phyloP scores from a whole-genome alignment of 2,797 vertebrate genomes.

The Malurus leucopterus region DNA sequence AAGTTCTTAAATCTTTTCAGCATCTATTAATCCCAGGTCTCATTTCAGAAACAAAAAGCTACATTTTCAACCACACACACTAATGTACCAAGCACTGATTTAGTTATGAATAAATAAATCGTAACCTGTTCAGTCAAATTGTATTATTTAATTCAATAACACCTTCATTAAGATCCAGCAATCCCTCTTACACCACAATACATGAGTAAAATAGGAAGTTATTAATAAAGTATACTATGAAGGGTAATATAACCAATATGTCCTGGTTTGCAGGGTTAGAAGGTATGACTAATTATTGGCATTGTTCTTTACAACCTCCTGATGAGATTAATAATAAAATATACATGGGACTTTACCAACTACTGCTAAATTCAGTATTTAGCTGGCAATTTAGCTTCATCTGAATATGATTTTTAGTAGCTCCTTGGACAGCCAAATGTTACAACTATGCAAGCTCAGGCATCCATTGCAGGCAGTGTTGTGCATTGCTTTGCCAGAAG shows the following conservation, averaged over 20 bases:
- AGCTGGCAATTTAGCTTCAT: conserved; percentile 19
- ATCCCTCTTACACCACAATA: neutral
- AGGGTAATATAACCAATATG: neutral
- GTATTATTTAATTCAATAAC: conserved; percentile 3
- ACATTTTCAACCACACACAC: neutral
- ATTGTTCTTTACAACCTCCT: conserved; percentile 38
- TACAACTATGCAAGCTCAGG: neutral
- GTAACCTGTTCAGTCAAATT: neutral
- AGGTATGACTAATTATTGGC: conserved; percentile 31
- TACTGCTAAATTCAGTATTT: conserved; percentile 30
- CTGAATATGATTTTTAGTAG: neutral
- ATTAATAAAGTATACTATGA: conserved; percentile 15
- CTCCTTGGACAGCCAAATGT: neutral
- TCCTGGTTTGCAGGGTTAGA: conserved; percentile 4
- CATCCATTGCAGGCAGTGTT: neutral
- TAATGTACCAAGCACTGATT: neutral
- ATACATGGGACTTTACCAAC: conserved; percentile 6
- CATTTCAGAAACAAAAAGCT: neutral
- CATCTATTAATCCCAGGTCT: neutral
- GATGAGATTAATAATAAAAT: conserved; percentile 46
- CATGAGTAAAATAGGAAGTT: neutral
- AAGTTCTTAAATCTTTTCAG: neutral
- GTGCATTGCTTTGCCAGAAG: neutral
- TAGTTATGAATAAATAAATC: neutral
- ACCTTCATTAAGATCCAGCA: neutral